Evolutionary conservation across 2,888 invertebrate genomes (phyloP).

Genomic region (Corbicula japonica): DNA sequence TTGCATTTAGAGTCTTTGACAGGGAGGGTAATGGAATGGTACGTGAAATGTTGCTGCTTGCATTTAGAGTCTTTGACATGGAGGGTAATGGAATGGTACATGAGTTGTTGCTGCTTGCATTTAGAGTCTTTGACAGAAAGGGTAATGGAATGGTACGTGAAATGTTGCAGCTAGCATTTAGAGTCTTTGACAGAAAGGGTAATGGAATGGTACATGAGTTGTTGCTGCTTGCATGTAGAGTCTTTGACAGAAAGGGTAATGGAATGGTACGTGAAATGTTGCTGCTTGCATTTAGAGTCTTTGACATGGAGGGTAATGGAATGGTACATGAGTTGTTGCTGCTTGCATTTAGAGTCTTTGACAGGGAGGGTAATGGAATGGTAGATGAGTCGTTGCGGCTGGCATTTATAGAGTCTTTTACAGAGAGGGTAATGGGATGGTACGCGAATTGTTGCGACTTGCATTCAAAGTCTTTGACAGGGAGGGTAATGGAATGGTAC

Average conservation of each 20-base stretch:
- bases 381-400: too few relatives aligned
- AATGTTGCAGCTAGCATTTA: slow-evolving; percentile 45
- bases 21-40: slow-evolving; percentile 53
- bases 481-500: slow-evolving; percentile 47
- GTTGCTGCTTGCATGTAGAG: too few relatives aligned
- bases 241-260: too few relatives aligned
- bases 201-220: slow-evolving; percentile 47
- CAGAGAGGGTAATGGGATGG: too few relatives aligned
- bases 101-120: slow-evolving; percentile 49
- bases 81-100: slow-evolving; percentile 46
- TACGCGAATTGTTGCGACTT: slow-evolving; percentile 51
- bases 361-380: too few relatives aligned
- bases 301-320: slow-evolving; percentile 46
- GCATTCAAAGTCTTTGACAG: slow-evolving; percentile 65
- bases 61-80: slow-evolving; percentile 57
- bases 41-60: slow-evolving; percentile 24
- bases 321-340: too few relatives aligned
- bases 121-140: slow-evolving; percentile 51
- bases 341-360: too few relatives aligned
- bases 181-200: slow-evolving; percentile 48
- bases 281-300: slow-evolving; percentile 49
- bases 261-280: too few relatives aligned
- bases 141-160: slow-evolving; percentile 46
- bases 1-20: slow-evolving; percentile 63
- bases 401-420: too few relatives aligned